Evolutionary conservation across 1,140 invertebrate genomes (phyloP), one percentile per base, ranked within the genome.

Genomic region (Trichogramma pretiosum): DNA sequence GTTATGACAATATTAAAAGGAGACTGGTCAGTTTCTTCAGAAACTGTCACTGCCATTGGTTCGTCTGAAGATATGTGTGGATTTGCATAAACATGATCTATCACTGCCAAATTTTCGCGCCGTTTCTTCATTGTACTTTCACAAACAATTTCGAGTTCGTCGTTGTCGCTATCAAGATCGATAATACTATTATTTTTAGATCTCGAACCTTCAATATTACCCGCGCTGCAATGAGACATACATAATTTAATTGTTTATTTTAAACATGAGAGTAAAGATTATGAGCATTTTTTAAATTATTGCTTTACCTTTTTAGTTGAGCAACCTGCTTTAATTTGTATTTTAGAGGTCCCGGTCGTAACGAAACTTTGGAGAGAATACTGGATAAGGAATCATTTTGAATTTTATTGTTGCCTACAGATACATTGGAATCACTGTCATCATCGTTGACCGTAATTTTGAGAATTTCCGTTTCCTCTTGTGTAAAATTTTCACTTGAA

Each of bases 401-500:
- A n/a, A n/a, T n/a, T n/a, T 54, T 22, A 21, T 62, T 57, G 34
- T 43, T 52, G 21, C 65, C 65, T 40, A 69, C 59, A 9, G 67
- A 70, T 34, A 70, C 62, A 43, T 66, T 61, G 30, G 59, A 63
- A 34, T 62, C 60, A 39, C 55, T 61, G 32, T 65, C 60, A 13
- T 53, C 45, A 9, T 50, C 30, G 9, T 11, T 42, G 30, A 46
- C 42, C n/a, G 22, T 46, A 11, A 28, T 22, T 43, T 26, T n/a
- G n/a, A n/a, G n/a, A n/a, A n/a, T n/a, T n/a, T n/a, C n/a, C n/a
- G n/a, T n/a, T n/a, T n/a, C n/a, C n/a, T n/a, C n/a, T n/a, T n/a
- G n/a, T n/a, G n/a, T n/a, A n/a, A n/a, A n/a, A n/a, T n/a, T n/a
- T n/a, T n/a, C n/a, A n/a, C n/a, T n/a, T n/a, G n/a, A n/a, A n/a